Base-by-base conservation (phyloP, 2,888 invertebrate species). In the Rhabditoides inermis region DNA sequence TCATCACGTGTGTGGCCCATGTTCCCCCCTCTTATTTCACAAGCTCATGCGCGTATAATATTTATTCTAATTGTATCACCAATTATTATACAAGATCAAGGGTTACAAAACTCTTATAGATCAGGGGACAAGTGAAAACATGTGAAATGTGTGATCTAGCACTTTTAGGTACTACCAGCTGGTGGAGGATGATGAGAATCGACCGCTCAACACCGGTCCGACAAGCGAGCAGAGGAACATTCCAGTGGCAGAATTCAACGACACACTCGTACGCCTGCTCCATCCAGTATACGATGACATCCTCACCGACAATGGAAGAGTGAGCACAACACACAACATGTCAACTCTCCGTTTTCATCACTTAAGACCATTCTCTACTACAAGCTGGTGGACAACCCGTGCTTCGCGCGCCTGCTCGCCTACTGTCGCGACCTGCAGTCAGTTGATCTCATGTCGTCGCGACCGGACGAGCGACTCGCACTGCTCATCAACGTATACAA, bases 401-500 rank as follows among this genome's bases (percentile, higher is more conserved):
- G 77, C 44, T 80, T 78, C 64, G 56, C 66, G 39, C 54, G 62
- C 4, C 81, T 79, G 63, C 56, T 71, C 3, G 53, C 57, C 6
- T 66, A 79, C 45, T 74, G 77, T 0, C 63, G 65, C 46, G 77
- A 79, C 52, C 65, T 80, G 46, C 76, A 74, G 55, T 63, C 76
- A 27, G 76, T 78, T 23, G 54, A 63, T 35, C 51, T 69, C 15
- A 51, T 55, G 15, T 49, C 40, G 2, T 56, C 66, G 0, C 55
- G 59, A 10, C 30, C 51, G 10, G 61, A 61, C 36, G 59, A 65
- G 61, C 76, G 77, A 51, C 58, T 80, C 23, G 79, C 81, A 22
- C 79, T 81, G 67, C 81, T 81, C 67, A 75, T 80, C 63, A 81
- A 81, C 63, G 68, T 81, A 37, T 81, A 80, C 68, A 81, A 81